Base-by-base conservation (phyloP, 2,888 invertebrate genomes). In the Orthosia gothica region DNA sequence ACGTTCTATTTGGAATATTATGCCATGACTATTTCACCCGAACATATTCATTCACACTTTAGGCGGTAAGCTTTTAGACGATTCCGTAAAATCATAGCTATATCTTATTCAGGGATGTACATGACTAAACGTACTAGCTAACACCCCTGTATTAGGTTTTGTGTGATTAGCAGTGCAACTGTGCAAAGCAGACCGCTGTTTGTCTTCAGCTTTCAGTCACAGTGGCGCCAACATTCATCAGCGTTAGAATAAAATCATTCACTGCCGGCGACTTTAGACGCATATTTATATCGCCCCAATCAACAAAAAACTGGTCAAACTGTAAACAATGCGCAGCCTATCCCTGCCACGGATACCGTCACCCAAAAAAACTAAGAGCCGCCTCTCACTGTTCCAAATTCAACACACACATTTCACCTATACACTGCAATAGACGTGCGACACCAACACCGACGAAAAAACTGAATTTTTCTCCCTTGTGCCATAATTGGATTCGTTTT, bases 401-500 rank as follows among this genome's bases (percentile, higher is more conserved):
- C 84, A 70, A 55, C 75, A 76, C 86, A 70, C 83, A 82, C 86
- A 87, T 80, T 78, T 20, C 80, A 74, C 65, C 82, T 77, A 81
- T 84, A 80, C 84, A 49, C 54, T 83, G 79, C 86, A 87, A 89
- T 87, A 81, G 83, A 85, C 79, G 80, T 79, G 81, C 74, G 67
- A 82, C 80, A 81, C 87, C 83, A 88, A 82, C 82, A 84, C 87
- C 83, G 76, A 81, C 84, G 85, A 81, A 86, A 87, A 87, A 87
- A 87, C 85, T 81, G 88, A 85, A 88, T 91, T 92, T 93, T 92
- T 92, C 93, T 91, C 93, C 89, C 89, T 92, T 90, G 88, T 85
- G 89, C 91, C 92, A 92, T 95, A 95, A 95, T 95, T 94, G 93
- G 94, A 96, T 95, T 94, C 92, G 92, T 92, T 94, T 93, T 92